Percentiles rank a stretch among this genome's conserved stretches.
phyloP scores from a whole-genome alignment of 2,888 invertebrate species.

The Conops quadrifasciatus region DNA sequence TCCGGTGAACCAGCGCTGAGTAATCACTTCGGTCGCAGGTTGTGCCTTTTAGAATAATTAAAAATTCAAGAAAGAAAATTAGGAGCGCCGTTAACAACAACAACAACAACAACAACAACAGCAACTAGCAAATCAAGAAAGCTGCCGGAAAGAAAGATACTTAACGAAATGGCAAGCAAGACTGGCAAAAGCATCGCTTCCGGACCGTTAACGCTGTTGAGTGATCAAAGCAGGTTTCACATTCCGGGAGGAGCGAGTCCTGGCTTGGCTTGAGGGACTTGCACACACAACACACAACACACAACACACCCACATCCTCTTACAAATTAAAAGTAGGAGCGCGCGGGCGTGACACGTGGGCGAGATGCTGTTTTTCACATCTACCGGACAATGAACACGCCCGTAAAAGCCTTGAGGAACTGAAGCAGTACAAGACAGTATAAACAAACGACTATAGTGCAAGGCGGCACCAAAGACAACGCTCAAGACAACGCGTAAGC shows the following conservation, averaged over 20 bases:
- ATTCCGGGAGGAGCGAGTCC: no score
- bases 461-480: neutral
- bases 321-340: no score
- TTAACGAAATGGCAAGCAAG: slow-evolving; percentile 23
- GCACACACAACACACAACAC: no score
- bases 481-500: no score
- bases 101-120: neutral
- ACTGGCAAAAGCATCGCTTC: slow-evolving; percentile 1
- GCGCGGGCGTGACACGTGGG: slow-evolving; percentile 2
- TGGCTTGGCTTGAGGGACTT: no score
- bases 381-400: neutral
- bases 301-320: no score
- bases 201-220: neutral
- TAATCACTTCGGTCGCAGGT: slow-evolving; percentile 57
- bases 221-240: no score
- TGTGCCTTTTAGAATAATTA: slow-evolving; percentile 63
- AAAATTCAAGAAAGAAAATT: slow-evolving; percentile 54
- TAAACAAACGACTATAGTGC: neutral
- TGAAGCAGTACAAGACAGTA: neutral
- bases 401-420: neutral
- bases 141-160: neutral
- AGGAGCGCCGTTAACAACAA: slow-evolving; percentile 16
- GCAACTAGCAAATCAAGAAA: no score
- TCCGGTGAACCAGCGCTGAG: slow-evolving; percentile 47
- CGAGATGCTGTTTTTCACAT: neutral